Conservation (phyloP, 2,888 invertebrate species). For the Cabera pusaria region DNA sequence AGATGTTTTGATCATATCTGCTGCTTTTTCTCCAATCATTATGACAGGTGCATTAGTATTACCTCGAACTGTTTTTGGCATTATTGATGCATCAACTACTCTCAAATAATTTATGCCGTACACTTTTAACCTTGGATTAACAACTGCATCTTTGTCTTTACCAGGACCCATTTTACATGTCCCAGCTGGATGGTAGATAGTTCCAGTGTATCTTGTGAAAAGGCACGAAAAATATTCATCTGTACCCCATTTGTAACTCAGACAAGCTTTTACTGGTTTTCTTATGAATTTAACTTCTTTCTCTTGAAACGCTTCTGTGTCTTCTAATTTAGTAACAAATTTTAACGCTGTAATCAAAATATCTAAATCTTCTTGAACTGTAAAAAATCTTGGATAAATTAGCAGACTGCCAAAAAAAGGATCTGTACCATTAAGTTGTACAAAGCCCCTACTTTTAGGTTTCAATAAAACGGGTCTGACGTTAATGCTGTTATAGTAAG, state of each 20-base stretch:
- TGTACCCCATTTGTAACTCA: slow-evolving; percentile 77
- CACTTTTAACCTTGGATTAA: slow-evolving; percentile 56
- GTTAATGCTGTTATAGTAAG: slow-evolving; percentile 85
- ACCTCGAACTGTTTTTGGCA: slow-evolving; percentile 90
- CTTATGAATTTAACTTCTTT: slow-evolving; percentile 80
- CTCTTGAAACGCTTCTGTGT: slow-evolving; percentile 80
- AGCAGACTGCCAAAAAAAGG: slow-evolving; percentile 87
- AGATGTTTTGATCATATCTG: slow-evolving; percentile 65
- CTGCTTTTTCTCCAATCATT: slow-evolving; percentile 89
- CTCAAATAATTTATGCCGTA: slow-evolving; percentile 76
- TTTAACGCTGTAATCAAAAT: slow-evolving; percentile 84
- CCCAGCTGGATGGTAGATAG: slow-evolving; percentile 75
- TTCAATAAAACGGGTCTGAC: slow-evolving; percentile 84
- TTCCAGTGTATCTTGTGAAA: slow-evolving; percentile 82
- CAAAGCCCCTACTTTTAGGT: slow-evolving; percentile 84
- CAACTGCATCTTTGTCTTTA: slow-evolving; percentile 63
- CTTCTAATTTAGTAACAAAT: slow-evolving; percentile 79
- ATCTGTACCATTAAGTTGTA: slow-evolving; percentile 85
- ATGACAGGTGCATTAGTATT: slow-evolving; percentile 93
- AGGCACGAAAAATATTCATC: slow-evolving; percentile 87
- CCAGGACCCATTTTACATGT: slow-evolving; percentile 68
- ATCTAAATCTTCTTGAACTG: slow-evolving; percentile 83
- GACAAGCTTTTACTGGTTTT: slow-evolving; percentile 82
- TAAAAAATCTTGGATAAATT: slow-evolving; percentile 87
- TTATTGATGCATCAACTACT: slow-evolving; percentile 91